Evolutionary conservation across 2,113 vertebrate genomes (phyloP).

Genomic region (Rhinogobius similis): DNA sequence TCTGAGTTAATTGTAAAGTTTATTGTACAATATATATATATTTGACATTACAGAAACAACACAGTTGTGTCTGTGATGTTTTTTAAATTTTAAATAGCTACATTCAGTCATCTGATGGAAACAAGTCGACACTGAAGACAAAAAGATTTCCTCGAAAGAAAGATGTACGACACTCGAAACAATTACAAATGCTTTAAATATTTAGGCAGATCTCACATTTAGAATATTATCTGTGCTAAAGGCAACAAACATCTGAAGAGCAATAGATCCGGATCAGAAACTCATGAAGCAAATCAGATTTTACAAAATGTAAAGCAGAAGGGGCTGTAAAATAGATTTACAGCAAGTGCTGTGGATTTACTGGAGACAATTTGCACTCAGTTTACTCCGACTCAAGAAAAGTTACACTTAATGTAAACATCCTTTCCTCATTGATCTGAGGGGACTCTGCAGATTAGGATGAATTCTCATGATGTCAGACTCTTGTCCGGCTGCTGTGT

Average conservation of each 20-base stretch:
- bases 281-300: background rate
- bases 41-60: conserved; percentile 53
- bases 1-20: conserved; percentile 16
- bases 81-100: conserved; percentile 31
- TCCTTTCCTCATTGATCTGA: too few species aligned
- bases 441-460: too few species aligned
- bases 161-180: conserved; percentile 18
- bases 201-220: conserved; percentile 15
- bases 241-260: conserved; percentile 41
- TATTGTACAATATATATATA: conserved; percentile 42
- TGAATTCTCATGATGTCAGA: too few species aligned
- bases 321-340: too few species aligned
- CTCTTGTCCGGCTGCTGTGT: too few species aligned
- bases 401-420: too few species aligned
- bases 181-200: conserved; percentile 42
- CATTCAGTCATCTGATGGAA: conserved; percentile 37
- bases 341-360: too few species aligned
- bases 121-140: conserved; percentile 54
- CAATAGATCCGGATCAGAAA: background rate
- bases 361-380: too few species aligned
- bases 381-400: too few species aligned
- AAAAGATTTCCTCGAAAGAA: conserved; percentile 48
- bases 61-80: conserved; percentile 26
- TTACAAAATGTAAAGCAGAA: background rate
- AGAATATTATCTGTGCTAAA: conserved; percentile 24